Evolutionary conservation across 2,797 vertebrate species (phyloP).

Genomic region (Chlorospingus semifuscus): DNA sequence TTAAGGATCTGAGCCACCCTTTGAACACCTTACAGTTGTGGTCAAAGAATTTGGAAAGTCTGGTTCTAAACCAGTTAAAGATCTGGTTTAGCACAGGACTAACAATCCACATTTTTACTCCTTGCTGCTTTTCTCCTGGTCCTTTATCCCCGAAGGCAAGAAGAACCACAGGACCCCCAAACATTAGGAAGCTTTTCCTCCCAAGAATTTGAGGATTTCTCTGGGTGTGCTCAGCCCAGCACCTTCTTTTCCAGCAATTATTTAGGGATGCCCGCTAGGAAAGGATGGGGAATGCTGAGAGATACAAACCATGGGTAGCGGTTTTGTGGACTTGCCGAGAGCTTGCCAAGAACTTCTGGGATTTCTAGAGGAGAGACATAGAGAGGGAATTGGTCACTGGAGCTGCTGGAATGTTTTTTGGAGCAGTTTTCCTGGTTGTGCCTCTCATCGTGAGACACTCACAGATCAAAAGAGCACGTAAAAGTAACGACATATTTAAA

Average conservation of each 20-base stretch:
- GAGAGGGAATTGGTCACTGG: not conserved
- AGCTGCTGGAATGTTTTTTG: not conserved
- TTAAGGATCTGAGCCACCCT: not conserved
- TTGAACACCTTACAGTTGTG: not conserved
- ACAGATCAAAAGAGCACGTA: not conserved
- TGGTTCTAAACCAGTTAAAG: not conserved
- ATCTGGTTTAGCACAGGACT: not conserved
- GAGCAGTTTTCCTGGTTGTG: not conserved
- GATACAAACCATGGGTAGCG: constrained; percentile 65
- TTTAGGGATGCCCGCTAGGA: not conserved
- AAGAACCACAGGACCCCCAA: not conserved
- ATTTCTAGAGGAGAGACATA: constrained; percentile 45
- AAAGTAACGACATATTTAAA: not conserved
- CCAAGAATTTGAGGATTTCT: not conserved
- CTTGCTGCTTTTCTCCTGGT: not conserved
- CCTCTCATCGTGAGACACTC: not conserved
- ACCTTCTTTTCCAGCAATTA: not conserved
- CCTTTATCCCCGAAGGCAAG: not conserved
- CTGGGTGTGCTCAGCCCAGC: rapidly evolving
- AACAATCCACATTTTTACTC: not conserved
- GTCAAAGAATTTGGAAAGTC: not conserved
- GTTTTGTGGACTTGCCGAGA: constrained; percentile 61
- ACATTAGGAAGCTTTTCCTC: not conserved
- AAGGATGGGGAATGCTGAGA: not conserved
- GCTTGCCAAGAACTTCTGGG: constrained; percentile 58